Conservation (phyloP, 1,140 invertebrate species). For the Cephus cinctus region DNA sequence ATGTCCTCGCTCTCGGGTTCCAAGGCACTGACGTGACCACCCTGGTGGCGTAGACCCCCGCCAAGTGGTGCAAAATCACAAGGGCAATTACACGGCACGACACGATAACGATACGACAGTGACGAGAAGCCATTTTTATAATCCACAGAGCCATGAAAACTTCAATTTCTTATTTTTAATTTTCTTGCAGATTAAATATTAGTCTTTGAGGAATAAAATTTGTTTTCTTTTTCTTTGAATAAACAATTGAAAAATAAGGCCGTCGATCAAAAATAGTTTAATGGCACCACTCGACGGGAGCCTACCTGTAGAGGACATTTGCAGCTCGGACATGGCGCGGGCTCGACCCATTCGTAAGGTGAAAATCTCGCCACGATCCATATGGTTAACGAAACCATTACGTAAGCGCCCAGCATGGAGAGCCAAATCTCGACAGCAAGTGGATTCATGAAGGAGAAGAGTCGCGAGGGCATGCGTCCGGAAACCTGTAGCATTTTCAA, state of each 20-base stretch:
- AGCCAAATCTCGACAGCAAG: slow-evolving; percentile 71
- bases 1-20: slow-evolving; percentile 51
- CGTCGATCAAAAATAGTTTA: too few species aligned
- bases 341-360: slow-evolving; percentile 69
- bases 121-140: not conserved
- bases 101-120: not conserved
- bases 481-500: slow-evolving; percentile 58
- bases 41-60: slow-evolving; percentile 47
- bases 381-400: slow-evolving; percentile 68
- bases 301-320: slow-evolving; percentile 53
- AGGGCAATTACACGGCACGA: slow-evolving; percentile 40
- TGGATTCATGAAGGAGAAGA: slow-evolving; percentile 72
- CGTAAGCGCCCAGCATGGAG: slow-evolving; percentile 66
- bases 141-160: not conserved
- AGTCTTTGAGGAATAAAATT: not conserved
- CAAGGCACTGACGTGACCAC: slow-evolving; percentile 47
- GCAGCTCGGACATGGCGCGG: slow-evolving; percentile 60
- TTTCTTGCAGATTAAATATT: not conserved
- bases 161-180: not conserved
- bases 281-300: slow-evolving; percentile 44
- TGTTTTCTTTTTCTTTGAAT: slow-evolving; percentile 25
- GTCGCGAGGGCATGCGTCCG: slow-evolving; percentile 59
- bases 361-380: slow-evolving; percentile 71
- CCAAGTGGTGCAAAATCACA: slow-evolving; percentile 51
- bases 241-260: too few species aligned